Evolutionary conservation across 2,888 invertebrate species (phyloP).

Genomic region (Frankliniella fusca): DNA sequence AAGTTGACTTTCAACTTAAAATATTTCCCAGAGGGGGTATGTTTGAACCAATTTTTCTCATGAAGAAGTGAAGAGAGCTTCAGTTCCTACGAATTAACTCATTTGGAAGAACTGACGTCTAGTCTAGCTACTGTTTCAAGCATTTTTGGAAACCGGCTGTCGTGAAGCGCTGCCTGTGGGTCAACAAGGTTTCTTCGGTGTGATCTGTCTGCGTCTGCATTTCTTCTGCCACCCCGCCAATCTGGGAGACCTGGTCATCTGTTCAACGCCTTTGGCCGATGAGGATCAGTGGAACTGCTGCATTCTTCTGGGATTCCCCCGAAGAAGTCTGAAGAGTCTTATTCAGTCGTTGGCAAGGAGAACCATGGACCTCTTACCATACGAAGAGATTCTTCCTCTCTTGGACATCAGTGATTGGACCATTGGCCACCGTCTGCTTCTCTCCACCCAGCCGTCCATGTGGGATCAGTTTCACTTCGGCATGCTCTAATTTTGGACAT

Average conservation of each 20-base stretch:
- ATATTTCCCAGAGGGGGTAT: background rate
- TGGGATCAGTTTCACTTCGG: background rate
- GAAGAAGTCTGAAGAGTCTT: too few species aligned
- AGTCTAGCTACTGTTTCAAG: background rate
- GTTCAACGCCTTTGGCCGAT: too few species aligned
- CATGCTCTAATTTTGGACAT: constrained; percentile 24
- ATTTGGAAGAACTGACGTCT: background rate
- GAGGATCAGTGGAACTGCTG: too few species aligned
- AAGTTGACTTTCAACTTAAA: background rate
- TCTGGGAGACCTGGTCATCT: too few species aligned
- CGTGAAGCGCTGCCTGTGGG: too few species aligned
- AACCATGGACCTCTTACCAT: too few species aligned
- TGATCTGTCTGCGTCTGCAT: background rate
- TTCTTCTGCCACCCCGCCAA: background rate
- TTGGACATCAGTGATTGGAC: background rate
- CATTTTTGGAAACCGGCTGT: too few species aligned
- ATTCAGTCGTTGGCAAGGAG: too few species aligned
- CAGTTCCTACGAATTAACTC: background rate
- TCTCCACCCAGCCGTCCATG: background rate
- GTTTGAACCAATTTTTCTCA: background rate
- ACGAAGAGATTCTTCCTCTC: too few species aligned
- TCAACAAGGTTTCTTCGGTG: background rate
- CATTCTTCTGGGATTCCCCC: too few species aligned
- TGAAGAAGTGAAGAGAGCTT: background rate
- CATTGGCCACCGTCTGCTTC: background rate